Evolutionary conservation across 2,888 invertebrate species (phyloP), one percentile per base, ranked within the genome.

Genomic region (Nycteola revayana): DNA sequence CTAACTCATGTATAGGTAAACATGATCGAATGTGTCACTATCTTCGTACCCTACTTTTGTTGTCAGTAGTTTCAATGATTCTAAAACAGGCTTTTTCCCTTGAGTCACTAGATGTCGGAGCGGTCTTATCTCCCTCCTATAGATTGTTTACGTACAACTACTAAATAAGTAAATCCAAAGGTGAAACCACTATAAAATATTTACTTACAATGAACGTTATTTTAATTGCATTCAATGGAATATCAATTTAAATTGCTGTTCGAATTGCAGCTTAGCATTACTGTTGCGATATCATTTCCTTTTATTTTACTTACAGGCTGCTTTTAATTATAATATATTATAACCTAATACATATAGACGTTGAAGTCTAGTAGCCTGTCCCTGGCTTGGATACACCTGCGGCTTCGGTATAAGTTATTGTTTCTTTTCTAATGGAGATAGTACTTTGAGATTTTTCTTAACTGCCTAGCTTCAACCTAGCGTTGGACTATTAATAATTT

Each of bases 351-450:
- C 14, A 5, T 14, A 3, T 14, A 14, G 2, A 14, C 5, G 14
- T 5, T 14, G 14, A 14, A 5, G 5, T 14, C 5, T 14, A 14
- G 2, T 14, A 3, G 5, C n/a, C 14, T 14, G 5, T 3, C 14
- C 5, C 14, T 3, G 14, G 38, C 47, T 47, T 42, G 45, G 58
- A 56, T 59, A 51, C 63, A 62, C 56, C 65, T 69, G 62, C 52
- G 42, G 43, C 53, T 54, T 48, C 53, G 49, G n/a, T 59, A 60
- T 64, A 65, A n/a, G n/a, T n/a, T n/a, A 66, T 70, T 57, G 58
- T 65, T 63, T 58, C 63, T 53, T 59, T 58, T 49, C 46, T 55
- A 65, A 60, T 55, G 40, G 53, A 25, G 54, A 63, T 49, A 33
- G 33, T 32, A 49, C 26, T 25, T 28, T 31, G 44, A 40, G 37